Conservation (phyloP, 2,797 vertebrate genomes). For the Periophthalmus magnuspinnatus region DNA sequence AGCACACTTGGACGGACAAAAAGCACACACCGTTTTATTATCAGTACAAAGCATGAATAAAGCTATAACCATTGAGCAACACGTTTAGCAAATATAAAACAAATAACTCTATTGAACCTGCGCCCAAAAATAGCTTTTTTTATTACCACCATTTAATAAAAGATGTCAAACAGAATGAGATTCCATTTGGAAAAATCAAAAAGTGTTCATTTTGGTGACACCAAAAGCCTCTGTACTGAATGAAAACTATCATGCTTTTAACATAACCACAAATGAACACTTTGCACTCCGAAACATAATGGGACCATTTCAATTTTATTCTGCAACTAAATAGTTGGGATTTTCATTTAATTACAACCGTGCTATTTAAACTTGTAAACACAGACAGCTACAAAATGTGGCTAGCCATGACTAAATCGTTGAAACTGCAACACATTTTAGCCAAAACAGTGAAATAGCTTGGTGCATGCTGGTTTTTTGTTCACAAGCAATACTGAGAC, state of each 20-base stretch:
- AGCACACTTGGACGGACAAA: neutral
- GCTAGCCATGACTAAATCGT: neutral
- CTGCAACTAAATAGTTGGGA: neutral
- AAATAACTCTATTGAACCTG: neutral
- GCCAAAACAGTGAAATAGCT: neutral
- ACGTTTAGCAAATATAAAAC: neutral
- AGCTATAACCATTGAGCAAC: neutral
- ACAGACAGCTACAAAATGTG: neutral
- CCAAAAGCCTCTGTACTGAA: neutral
- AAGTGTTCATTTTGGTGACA: neutral
- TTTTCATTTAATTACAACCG: neutral
- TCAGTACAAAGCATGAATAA: neutral
- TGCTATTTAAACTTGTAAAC: neutral
- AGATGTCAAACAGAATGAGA: neutral
- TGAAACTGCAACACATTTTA: neutral
- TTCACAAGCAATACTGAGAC: neutral
- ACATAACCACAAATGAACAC: neutral
- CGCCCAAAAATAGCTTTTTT: neutral
- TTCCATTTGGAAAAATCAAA: constrained; percentile 1
- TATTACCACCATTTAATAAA: neutral
- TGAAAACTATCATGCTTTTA: constrained; percentile 6
- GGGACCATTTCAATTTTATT: neutral
- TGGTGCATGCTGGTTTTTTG: neutral
- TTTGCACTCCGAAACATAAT: neutral
- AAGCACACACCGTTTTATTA: neutral